These are phyloP conservation scores for Amphiprion percula DNA, from an alignment of 2,113 vertebrate genomes.

Conservation along the genomic window DNA sequence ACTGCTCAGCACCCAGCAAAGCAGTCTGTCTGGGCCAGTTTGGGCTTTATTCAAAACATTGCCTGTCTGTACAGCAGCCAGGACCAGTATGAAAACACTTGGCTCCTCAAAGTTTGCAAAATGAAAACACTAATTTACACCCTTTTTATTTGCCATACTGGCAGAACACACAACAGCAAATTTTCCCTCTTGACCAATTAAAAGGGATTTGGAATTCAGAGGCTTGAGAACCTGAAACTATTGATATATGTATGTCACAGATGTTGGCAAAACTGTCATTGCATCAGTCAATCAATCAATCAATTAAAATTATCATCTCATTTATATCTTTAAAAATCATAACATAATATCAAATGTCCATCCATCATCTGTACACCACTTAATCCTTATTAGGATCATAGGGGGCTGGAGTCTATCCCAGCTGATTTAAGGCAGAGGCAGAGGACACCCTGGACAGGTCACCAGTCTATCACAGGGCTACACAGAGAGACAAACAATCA, in stretches of 20 bases:
- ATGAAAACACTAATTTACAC: slow-evolving; percentile 20
- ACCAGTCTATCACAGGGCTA: too few species aligned
- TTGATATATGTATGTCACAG: not conserved
- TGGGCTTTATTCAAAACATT: slow-evolving; percentile 1
- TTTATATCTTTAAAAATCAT: too few species aligned
- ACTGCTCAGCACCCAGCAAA: not conserved
- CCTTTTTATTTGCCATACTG: not conserved
- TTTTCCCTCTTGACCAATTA: slow-evolving; percentile 16
- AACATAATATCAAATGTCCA: too few species aligned
- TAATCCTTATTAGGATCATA: too few species aligned
- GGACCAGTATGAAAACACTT: not conserved
- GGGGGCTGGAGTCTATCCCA: too few species aligned
- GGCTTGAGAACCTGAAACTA: not conserved
- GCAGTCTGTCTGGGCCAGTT: not conserved
- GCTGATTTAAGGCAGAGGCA: too few species aligned
- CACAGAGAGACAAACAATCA: too few species aligned
- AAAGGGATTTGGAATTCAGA: not conserved
- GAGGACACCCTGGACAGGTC: too few species aligned
- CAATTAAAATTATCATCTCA: too few species aligned
- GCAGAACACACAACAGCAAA: not conserved
- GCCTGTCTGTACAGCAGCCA: not conserved
- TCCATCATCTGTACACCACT: too few species aligned
- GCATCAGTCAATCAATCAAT: too few species aligned
- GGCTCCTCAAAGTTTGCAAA: slow-evolving; percentile 13
- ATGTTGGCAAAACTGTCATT: not conserved